Base-by-base conservation (phyloP, 2,797 vertebrate genomes). In the Amblyopsis hoosieri region DNA sequence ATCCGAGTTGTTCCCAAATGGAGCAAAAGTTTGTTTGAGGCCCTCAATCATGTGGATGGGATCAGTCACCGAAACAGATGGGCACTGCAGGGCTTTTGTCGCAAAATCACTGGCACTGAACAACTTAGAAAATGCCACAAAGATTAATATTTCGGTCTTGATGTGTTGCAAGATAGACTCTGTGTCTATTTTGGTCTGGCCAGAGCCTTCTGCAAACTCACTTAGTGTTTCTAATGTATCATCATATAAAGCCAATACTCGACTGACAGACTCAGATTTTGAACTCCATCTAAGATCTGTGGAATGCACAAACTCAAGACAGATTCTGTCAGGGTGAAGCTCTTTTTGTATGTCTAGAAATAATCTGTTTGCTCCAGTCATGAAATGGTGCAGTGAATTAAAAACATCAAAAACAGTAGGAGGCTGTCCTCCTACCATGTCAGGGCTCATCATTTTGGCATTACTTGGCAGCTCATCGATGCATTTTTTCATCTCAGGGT, bases 241-340 rank as follows among this genome's bases (percentile, higher is more conserved):
- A 13, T 62, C 49, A 37, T 37, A 62, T 37, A 62, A 52, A 15
- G 48, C 42, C 47, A 62, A 62, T 52, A 62, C 48, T 52, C 31
- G 47, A 61, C 47, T 51, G 47, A 61, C 1, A 37, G 50, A 52
- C 48, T 50, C 19, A 15, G 59, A 61, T 61, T 61, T 61, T 51
- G 59, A 61, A 61, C 59, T 50, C 59, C 23, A 51, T 51, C 23
- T 14, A 31, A 61, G 15, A 52, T 62, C 47, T 14, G 45, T 55
- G 53, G 62, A 54, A 55, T 6, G 52, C 62, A 55, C 52, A 48
- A 64, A 53, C 52, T 64, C 61, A 23, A 63, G 61, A 54, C 37
- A n/a, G 37, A 14, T 12, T 63, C 51, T 54, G 42, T 47, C 52
- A 10, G 17, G 52, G 52, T 55, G 50, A 55, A 54, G 49, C 50